Conservation (phyloP, 2,113 vertebrate genomes). For the Octodon degus region DNA sequence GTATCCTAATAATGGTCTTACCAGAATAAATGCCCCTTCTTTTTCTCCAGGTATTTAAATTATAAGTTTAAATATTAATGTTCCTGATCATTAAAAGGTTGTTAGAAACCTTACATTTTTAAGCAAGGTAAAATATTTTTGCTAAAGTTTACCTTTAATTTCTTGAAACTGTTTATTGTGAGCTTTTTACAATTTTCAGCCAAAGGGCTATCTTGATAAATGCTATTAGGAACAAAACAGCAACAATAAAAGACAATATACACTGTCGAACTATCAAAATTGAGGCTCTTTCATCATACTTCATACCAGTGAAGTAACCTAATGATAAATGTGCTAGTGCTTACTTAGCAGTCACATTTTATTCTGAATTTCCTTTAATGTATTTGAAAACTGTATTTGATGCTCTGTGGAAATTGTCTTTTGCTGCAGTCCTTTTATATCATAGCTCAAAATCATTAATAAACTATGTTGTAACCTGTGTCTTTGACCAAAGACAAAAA, state of each 20-base stretch:
- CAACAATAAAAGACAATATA: neutral
- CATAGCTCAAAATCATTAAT: constrained; percentile 13
- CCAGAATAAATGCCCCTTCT: constrained; percentile 18
- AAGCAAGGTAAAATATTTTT: constrained; percentile 45
- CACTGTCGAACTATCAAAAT: neutral
- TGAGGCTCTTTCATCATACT: neutral
- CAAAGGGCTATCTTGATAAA: constrained; percentile 43
- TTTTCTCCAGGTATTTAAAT: constrained; percentile 56
- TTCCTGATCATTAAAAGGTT: constrained; percentile 29
- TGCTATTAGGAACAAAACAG: neutral
- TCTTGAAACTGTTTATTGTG: constrained; percentile 17
- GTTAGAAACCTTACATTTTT: constrained; percentile 25
- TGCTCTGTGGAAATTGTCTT: constrained; percentile 17
- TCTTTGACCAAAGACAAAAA: constrained; percentile 12
- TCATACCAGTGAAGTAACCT: constrained; percentile 30
- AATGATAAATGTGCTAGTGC: neutral
- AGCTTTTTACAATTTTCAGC: neutral
- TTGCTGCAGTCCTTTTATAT: neutral
- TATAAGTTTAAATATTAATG: constrained; percentile 15
- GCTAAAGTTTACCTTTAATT: constrained; percentile 20
- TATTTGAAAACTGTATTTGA: neutral
- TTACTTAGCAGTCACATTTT: constrained; percentile 40
- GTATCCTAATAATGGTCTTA: neutral
- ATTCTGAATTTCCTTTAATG: constrained; percentile 53
- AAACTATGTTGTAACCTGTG: neutral